Base-by-base conservation (phyloP, 2,888 invertebrate species). In the Pristionchus japonicus region DNA sequence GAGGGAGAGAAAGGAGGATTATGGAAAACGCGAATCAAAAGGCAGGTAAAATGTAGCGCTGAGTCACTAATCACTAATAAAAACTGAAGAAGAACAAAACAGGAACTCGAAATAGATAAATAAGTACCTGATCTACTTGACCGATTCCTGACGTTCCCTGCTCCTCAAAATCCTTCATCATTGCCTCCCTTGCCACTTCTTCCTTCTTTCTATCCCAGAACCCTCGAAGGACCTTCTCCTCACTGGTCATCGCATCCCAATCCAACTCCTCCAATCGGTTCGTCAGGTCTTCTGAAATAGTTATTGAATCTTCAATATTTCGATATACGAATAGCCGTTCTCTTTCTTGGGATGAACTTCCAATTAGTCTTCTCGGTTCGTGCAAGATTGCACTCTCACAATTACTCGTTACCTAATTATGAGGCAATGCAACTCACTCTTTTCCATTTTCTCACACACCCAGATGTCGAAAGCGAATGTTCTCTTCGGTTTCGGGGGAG, bases 401-500 rank as follows among this genome's bases (percentile, higher is more conserved):
- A n/a, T n/a, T n/a, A n/a, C n/a, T n/a, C n/a, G n/a, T n/a, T n/a
- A n/a, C n/a, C n/a, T n/a, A n/a, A n/a, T n/a, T n/a, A n/a, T n/a
- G n/a, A n/a, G n/a, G n/a, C 34, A 70, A 37, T 37, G 52, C 11
- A 0, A 20, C 43, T n/a, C 17, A 77, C 77, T 23, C 27, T 47
- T 23, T 27, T 43, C 43, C 4, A 23, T 23, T 27, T 27, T 20
- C 31, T 64, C 85, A 1, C 37, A 40, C 27, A 85, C n/a, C 17
- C 31, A n/a, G 4, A 70, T n/a, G 37, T 86, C 86, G 86, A 64
- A 70, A 1, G 67, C 49, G 86, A 70, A 86, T 0, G 86, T 86
- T 70, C 86, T 67, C 34, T 47, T 47, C 34, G 86, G 86, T 27
- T 86, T 86, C 11, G 49, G 37, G 13, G 84, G 84, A 57, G 84